A percentile compares a stretch with the other conserved stretches of the same genome.
These are phyloP conservation scores for Sitta europaea DNA, from an alignment of 2,113 vertebrate species.

Conservation along the genomic window DNA sequence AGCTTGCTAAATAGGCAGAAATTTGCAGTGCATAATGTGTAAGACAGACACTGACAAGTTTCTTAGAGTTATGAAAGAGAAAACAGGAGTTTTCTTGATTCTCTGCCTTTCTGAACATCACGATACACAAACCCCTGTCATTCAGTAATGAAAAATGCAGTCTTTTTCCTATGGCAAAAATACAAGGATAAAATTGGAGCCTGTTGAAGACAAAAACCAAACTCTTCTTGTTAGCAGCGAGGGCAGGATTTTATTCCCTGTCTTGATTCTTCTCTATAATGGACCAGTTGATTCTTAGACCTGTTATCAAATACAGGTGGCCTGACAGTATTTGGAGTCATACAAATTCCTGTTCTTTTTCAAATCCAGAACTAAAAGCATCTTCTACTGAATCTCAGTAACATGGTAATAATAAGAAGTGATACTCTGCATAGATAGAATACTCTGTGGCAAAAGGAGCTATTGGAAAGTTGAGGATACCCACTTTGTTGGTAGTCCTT, in stretches of 20 bases:
- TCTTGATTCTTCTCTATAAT: neutral
- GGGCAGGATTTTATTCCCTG: neutral
- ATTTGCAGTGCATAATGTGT: neutral
- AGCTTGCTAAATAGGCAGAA: neutral
- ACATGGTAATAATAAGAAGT: neutral
- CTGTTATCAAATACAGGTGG: neutral
- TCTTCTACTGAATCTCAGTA: neutral
- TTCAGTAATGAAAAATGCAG: neutral
- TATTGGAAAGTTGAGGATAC: conserved; percentile 6
- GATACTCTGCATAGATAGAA: neutral
- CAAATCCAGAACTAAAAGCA: neutral
- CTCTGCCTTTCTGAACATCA: neutral
- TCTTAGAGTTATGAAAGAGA: neutral
- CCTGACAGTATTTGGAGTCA: neutral
- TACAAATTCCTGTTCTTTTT: neutral
- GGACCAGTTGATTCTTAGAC: neutral
- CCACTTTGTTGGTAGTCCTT: neutral
- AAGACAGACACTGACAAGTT: neutral
- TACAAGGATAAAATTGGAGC: neutral
- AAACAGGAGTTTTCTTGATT: neutral
- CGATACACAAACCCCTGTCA: neutral
- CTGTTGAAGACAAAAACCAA: neutral
- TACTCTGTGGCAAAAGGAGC: neutral
- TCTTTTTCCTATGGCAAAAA: neutral
- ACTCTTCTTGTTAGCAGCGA: neutral